A percentile compares a stretch with the other conserved stretches of the same genome.
Evolutionary conservation across 2,113 vertebrate species (phyloP).

Genomic region (Nothoprocta perdicaria): DNA sequence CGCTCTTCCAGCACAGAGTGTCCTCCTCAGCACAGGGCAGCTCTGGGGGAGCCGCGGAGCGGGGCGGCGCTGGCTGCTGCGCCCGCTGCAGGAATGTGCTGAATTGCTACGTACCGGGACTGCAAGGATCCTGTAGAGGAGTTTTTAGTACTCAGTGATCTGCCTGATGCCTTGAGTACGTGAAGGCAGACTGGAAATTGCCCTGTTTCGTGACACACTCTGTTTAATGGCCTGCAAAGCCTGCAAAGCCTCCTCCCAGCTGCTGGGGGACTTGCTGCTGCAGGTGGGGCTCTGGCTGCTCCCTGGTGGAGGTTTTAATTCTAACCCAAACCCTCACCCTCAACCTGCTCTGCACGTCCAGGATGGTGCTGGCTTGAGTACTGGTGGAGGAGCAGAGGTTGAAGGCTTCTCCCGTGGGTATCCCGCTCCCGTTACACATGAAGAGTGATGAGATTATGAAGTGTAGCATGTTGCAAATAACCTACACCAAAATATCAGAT

Average conservation of each 20-base stretch:
- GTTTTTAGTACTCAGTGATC: not conserved
- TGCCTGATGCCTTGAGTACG: not conserved
- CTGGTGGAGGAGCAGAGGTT: not conserved
- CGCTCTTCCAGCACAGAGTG: accelerated
- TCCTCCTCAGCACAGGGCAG: not conserved
- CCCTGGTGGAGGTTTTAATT: not conserved
- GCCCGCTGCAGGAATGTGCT: too few relatives aligned
- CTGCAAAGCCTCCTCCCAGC: not conserved
- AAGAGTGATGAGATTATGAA: not conserved
- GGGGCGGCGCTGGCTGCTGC: too few relatives aligned
- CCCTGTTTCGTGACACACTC: not conserved
- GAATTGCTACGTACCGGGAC: too few relatives aligned
- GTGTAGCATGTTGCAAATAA: not conserved
- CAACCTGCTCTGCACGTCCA: not conserved
- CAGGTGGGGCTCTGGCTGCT: too few relatives aligned
- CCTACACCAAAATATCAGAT: not conserved
- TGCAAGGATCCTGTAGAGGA: not conserved
- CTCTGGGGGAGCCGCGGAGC: not conserved
- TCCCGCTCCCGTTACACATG: not conserved
- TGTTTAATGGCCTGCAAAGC: not conserved
- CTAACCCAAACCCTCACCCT: not conserved
- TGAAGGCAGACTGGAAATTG: not conserved
- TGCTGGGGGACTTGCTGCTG: too few relatives aligned
- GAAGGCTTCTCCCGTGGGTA: not conserved
- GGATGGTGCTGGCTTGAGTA: not conserved